Percentiles rank a stretch among this genome's conserved stretches.
These are phyloP conservation scores for Spodoptera picta DNA, from an alignment of 2,888 invertebrate species.

Conservation along the genomic window DNA sequence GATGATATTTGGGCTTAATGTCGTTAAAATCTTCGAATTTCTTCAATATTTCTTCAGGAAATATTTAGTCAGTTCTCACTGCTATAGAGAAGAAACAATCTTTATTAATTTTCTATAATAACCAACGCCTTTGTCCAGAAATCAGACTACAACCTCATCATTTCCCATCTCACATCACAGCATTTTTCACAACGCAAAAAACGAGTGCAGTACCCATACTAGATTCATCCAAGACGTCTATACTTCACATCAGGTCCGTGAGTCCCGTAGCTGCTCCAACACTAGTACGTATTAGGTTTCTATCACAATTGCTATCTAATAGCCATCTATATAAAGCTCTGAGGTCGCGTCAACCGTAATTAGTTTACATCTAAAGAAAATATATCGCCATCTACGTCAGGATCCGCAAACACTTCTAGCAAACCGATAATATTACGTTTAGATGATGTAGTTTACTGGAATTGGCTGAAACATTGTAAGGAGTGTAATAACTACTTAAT, in stretches of 20 bases:
- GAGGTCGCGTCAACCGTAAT: slow-evolving; percentile 60
- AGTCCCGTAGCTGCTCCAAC: slow-evolving; percentile 19
- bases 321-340: slow-evolving; percentile 57
- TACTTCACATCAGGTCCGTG: slow-evolving; percentile 3
- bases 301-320: slow-evolving; percentile 44
- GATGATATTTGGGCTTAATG: slow-evolving; percentile 6
- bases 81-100: no score
- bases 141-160: no score
- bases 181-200: no score
- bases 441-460: slow-evolving; percentile 46
- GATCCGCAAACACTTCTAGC: slow-evolving; percentile 79
- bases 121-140: no score
- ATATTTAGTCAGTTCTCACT: no score
- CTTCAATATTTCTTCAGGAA: no score
- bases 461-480: slow-evolving; percentile 11
- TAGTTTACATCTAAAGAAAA: slow-evolving; percentile 71
- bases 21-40: no score
- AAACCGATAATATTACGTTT: slow-evolving; percentile 67
- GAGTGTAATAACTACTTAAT: no score
- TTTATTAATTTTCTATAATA: no score
- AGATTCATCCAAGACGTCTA: no score
- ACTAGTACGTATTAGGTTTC: slow-evolving; percentile 31
- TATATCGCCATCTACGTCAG: slow-evolving; percentile 73
- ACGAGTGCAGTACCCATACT: no score
- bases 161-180: no score